Conservation (phyloP, 2,797 vertebrate genomes). For the Aulostomus chinensis region DNA sequence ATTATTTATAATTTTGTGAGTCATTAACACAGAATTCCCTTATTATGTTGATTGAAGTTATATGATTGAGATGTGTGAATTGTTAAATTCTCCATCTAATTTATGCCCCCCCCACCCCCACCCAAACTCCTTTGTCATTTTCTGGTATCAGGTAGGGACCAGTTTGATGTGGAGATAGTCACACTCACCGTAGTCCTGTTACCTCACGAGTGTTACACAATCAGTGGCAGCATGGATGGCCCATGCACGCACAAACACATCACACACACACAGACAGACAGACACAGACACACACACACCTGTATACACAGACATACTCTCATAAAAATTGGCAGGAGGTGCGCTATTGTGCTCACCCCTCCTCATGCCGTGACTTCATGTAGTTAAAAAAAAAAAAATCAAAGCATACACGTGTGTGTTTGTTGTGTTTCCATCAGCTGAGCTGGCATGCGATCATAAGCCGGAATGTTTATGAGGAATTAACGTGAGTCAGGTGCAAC, state of each 20-base stretch:
- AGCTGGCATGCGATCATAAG: slow-evolving; percentile 2
- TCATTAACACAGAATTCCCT: no score
- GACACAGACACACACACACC: not conserved
- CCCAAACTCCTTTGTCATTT: not conserved
- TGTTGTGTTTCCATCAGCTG: slow-evolving; percentile 22
- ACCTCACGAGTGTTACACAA: slow-evolving; percentile 36
- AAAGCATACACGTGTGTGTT: slow-evolving; percentile 15
- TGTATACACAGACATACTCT: not conserved
- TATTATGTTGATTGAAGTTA: no score
- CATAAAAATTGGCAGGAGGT: slow-evolving; percentile 7
- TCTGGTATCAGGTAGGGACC: slow-evolving; percentile 13
- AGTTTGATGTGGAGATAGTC: slow-evolving; percentile 14
- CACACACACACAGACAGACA: not conserved
- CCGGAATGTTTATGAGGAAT: not conserved
- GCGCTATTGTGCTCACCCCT: slow-evolving; percentile 11
- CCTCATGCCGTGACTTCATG: slow-evolving; percentile 5
- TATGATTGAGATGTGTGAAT: not conserved
- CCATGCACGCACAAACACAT: slow-evolving; percentile 1
- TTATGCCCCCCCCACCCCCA: not conserved
- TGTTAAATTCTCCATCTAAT: slow-evolving; percentile 1
- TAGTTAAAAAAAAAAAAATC: slow-evolving; percentile 10
- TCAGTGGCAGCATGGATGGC: slow-evolving; percentile 12
- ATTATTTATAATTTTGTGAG: no score
- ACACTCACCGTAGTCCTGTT: not conserved
- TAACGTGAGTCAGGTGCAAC: not conserved